phyloP scores from a whole-genome alignment of 2,888 invertebrate species.

The Lepidocyrtoides sp. region DNA sequence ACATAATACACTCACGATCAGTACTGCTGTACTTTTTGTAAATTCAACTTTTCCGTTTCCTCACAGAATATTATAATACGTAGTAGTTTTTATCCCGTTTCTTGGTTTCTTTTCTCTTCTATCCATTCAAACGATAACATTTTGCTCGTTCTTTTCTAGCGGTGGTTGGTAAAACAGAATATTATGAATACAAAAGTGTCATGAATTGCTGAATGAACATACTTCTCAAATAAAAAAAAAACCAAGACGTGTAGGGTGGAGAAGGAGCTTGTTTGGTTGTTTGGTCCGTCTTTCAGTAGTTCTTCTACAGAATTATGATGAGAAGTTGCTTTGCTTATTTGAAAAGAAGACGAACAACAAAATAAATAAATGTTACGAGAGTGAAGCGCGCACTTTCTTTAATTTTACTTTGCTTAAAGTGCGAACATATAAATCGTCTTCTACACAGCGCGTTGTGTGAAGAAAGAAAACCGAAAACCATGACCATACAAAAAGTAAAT shows the following conservation, averaged over 20 bases:
- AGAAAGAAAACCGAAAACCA: constrained; percentile 11
- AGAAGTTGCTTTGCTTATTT: constrained; percentile 24
- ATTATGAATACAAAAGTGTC: constrained; percentile 69
- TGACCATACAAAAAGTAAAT: constrained; percentile 19
- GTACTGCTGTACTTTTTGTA: neutral
- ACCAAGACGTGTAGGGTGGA: too few relatives aligned
- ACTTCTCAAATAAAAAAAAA: constrained; percentile 24
- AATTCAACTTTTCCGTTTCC: neutral
- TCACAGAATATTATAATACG: neutral
- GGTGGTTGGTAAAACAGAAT: constrained; percentile 45
- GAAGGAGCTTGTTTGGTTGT: neutral
- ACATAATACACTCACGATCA: too few relatives aligned
- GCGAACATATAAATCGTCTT: neutral
- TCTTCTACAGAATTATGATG: constrained; percentile 48
- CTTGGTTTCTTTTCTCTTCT: neutral
- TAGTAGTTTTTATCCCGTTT: neutral
- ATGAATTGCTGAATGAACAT: constrained; percentile 73
- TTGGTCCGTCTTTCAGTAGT: neutral
- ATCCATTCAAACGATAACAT: constrained; percentile 16
- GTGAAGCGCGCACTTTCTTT: neutral
- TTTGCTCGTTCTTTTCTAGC: neutral
- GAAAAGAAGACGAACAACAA: constrained; percentile 12
- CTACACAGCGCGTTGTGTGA: neutral
- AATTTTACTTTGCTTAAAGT: neutral
- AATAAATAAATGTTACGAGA: constrained; percentile 25